A percentile compares a stretch with the other conserved stretches of the same genome.
phyloP scores from a whole-genome alignment of 2,888 invertebrate genomes.

The Argynnis bischoffii region DNA sequence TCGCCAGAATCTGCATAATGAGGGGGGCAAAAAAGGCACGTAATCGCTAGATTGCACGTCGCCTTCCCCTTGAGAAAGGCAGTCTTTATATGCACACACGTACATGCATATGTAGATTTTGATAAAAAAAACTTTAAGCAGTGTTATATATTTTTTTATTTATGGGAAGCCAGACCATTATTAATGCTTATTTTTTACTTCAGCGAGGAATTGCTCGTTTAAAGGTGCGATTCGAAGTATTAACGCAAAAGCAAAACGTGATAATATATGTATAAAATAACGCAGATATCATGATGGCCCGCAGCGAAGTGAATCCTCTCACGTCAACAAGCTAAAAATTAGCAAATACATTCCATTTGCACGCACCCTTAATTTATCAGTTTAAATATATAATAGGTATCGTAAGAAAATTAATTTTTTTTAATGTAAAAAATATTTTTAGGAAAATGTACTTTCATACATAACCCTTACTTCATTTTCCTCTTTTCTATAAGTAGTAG shows the following conservation, averaged over 20 bases:
- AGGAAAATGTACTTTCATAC: too few species aligned
- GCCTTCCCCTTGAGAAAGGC: slow-evolving; percentile 74
- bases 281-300: slow-evolving; percentile 55
- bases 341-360: slow-evolving; percentile 39
- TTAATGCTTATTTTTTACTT: slow-evolving; percentile 67
- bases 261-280: slow-evolving; percentile 52
- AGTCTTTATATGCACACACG: slow-evolving; percentile 62
- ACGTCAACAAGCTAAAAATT: slow-evolving; percentile 43
- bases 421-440: too few species aligned
- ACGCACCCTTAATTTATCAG: slow-evolving; percentile 39
- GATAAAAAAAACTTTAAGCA: slow-evolving; percentile 66
- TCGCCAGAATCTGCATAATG: slow-evolving; percentile 81
- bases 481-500: too few species aligned
- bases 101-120: slow-evolving; percentile 57
- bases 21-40: slow-evolving; percentile 75
- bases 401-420: neutral
- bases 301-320: slow-evolving; percentile 53
- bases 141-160: slow-evolving; percentile 28
- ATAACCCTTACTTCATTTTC: too few species aligned
- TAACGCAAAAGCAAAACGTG: slow-evolving; percentile 30
- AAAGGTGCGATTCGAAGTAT: slow-evolving; percentile 40
- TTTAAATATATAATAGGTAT: neutral
- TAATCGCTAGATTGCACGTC: slow-evolving; percentile 78
- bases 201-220: slow-evolving; percentile 52
- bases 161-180: slow-evolving; percentile 53